Evolutionary conservation across 2,797 vertebrate species (phyloP), one percentile per base, ranked within the genome.

Genomic region (Acanthopagrus latus): DNA sequence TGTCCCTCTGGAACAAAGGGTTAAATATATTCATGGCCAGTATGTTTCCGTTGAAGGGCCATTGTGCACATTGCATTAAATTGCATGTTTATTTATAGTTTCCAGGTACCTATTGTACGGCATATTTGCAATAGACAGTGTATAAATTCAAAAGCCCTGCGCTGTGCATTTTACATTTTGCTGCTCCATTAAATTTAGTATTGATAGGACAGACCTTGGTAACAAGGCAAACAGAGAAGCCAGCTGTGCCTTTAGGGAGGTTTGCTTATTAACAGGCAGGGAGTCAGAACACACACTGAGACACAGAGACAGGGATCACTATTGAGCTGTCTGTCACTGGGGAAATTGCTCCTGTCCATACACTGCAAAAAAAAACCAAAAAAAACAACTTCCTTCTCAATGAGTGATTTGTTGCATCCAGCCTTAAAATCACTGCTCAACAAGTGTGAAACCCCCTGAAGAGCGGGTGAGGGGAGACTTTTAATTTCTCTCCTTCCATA

Each of bases 251-350:
- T 88, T 85, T 89, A 71, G 84, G 82, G 68, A 83, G 81, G 81
- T 84, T 87, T 91, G 76, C 89, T 94, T 89, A 89, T 92, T 92
- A 93, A 84, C 87, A 88, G 85, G 76, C 87, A 52, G 84, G 86
- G 74, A 89, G 90, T 87, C 87, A 84, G 78, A 89, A 80, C 84
- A 84, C 91, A 88, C 81, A 82, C 76, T 70, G 82, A 86, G 85
- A 83, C 82, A 57, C 59, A 47, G 59, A 89, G 75, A 83, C 81
- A 82, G 72, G 80, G 84, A 91, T 92, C 82, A 86, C 84, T 79
- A 84, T 80, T 80, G 89, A 90, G 77, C 85, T 86, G 82, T 88
- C 85, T 68, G 84, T 91, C 90, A 89, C 71, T 63, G 16, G 85
- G 87, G 82, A 89, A 85, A 86, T 86, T 70, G 71, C 51, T 90